Conservation (phyloP, 37 sponge, comb jelly and placozoan species). For the Geodia barretti region DNA sequence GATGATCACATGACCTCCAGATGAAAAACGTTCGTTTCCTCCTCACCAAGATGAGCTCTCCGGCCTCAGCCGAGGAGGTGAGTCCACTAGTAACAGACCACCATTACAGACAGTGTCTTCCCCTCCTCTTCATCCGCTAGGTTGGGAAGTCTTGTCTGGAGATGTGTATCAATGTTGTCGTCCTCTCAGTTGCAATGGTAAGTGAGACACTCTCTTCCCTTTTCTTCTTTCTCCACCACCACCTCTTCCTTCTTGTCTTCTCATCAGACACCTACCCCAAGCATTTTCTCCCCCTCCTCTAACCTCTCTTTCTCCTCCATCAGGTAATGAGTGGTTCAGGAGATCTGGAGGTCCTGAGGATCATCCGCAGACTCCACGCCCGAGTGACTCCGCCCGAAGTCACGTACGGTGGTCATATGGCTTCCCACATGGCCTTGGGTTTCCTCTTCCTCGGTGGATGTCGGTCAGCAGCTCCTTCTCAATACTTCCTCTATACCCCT, state of each 20-base stretch:
- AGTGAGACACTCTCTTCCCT: not conserved
- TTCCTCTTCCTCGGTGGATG: slow-evolving; percentile 93
- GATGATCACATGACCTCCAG: slow-evolving; percentile 1
- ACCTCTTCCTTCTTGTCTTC: not conserved
- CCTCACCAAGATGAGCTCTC: slow-evolving; percentile 21
- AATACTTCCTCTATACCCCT: not conserved
- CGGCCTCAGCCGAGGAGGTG: not conserved
- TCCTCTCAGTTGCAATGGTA: slow-evolving; percentile 65
- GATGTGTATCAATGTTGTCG: slow-evolving; percentile 31
- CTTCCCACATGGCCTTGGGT: slow-evolving; percentile 94
- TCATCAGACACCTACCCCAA: not conserved
- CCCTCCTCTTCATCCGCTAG: not conserved
- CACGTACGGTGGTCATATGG: slow-evolving; percentile 92
- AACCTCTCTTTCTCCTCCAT: too few species aligned
- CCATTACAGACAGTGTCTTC: too few species aligned
- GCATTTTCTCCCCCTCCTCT: not conserved
- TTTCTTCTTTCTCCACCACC: not conserved
- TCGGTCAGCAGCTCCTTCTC: slow-evolving; percentile 44
- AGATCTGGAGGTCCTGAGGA: slow-evolving; percentile 73
- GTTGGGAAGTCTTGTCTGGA: slow-evolving; percentile 61
- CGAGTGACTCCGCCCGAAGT: slow-evolving; percentile 47
- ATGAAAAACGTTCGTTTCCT: slow-evolving; percentile 1
- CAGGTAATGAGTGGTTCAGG: slow-evolving; percentile 93
- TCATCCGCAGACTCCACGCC: slow-evolving; percentile 51
- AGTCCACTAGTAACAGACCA: slow-evolving; percentile 12